Evolutionary conservation across 64 coral and sea anemone species (phyloP).

Genomic region (Platygyra sinensis): DNA sequence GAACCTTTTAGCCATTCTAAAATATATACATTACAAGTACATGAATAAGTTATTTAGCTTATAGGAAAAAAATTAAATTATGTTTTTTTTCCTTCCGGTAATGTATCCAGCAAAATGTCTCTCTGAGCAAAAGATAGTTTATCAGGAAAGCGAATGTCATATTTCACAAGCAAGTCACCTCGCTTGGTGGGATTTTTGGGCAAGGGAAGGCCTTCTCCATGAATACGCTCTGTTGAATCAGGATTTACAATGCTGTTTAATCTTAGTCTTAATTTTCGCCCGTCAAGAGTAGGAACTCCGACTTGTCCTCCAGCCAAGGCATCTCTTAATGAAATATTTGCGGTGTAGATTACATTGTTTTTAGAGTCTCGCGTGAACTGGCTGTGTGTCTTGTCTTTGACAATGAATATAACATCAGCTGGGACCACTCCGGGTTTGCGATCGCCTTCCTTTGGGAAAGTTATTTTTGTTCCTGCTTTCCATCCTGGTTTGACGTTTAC

Average conservation of each 20-base stretch:
- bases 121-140: conserved; percentile 56
- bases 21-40: too few relatives aligned
- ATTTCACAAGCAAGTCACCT: conserved; percentile 79
- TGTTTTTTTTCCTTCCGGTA: conserved; percentile 43
- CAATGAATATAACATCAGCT: conserved; percentile 79
- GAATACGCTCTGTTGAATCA: conserved; percentile 54
- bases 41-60: neutral
- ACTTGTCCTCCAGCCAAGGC: conserved; percentile 54
- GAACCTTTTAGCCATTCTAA: too few relatives aligned
- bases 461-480: conserved; percentile 73
- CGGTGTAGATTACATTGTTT: conserved; percentile 78
- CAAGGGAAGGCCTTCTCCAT: conserved; percentile 75
- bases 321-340: conserved; percentile 74
- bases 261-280: conserved; percentile 51
- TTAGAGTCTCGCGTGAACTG: conserved; percentile 70
- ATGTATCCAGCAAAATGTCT: conserved; percentile 60
- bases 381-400: conserved; percentile 72
- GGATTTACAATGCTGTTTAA: conserved; percentile 58
- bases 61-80: neutral
- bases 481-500: conserved; percentile 64
- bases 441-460: conserved; percentile 83
- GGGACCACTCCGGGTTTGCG: conserved; percentile 81
- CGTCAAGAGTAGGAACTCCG: conserved; percentile 66
- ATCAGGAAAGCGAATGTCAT: conserved; percentile 68
- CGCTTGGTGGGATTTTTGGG: conserved; percentile 69